Evolutionary conservation across 2,888 invertebrate species (phyloP).

Genomic region (Drosophila dives): DNA sequence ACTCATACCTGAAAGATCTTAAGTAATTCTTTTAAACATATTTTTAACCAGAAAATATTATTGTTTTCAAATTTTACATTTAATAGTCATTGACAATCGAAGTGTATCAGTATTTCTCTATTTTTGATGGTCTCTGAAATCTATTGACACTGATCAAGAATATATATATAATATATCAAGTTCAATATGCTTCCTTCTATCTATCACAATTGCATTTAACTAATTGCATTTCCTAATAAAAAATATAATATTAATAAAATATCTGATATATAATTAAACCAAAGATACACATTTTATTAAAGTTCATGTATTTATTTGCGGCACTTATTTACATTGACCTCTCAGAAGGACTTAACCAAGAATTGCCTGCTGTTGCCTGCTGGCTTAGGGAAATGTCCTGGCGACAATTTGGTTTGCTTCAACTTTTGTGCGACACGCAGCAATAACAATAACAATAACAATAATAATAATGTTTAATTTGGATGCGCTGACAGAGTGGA

Average conservation of each 20-base stretch:
- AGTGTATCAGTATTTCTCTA: neutral
- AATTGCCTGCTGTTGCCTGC: neutral
- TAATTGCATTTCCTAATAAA: neutral
- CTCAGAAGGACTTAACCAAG: neutral
- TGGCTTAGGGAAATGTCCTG: constrained; percentile 7
- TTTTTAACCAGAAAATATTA: too few species aligned
- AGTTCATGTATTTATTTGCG: neutral
- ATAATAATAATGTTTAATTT: constrained; percentile 53
- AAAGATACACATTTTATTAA: neutral
- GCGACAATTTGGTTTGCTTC: constrained; percentile 12
- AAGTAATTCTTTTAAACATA: too few species aligned
- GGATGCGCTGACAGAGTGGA: constrained; percentile 26
- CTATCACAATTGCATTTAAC: neutral
- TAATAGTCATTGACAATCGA: neutral
- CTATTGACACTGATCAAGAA: neutral
- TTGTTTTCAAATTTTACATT: too few species aligned
- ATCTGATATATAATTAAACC: neutral
- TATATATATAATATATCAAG: neutral
- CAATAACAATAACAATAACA: constrained; percentile 17
- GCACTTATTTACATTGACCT: neutral
- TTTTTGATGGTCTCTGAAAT: neutral
- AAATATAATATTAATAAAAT: neutral
- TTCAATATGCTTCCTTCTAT: neutral
- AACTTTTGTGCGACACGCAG: constrained; percentile 27
- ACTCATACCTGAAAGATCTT: too few species aligned